Conservation (phyloP, 1,140 invertebrate genomes). For the Sitobion miscanthi region DNA sequence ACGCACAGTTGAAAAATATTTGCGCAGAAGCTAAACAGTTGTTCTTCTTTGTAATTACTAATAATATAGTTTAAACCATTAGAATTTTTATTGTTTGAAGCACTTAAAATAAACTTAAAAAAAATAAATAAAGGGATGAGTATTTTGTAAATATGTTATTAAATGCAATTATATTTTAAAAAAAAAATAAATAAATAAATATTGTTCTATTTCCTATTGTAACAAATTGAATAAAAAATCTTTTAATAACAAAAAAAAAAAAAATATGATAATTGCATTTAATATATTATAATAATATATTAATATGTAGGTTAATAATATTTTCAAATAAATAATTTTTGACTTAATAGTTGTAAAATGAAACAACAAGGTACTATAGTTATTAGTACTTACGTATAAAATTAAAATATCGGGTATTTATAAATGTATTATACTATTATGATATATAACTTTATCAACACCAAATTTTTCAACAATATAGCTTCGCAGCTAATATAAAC, state of each 20-base stretch:
- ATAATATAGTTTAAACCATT: neutral
- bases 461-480: neutral
- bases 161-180: neutral
- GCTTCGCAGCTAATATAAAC: neutral
- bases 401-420: neutral
- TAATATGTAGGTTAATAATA: no score
- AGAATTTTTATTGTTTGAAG: neutral
- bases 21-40: constrained; percentile 12
- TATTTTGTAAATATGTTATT: neutral
- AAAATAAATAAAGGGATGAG: neutral
- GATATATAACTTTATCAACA: neutral
- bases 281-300: neutral
- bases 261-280: neutral
- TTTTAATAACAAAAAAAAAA: neutral
- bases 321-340: no score
- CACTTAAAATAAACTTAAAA: neutral
- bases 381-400: neutral
- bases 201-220: no score
- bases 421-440: neutral
- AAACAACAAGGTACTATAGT: neutral
- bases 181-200: no score
- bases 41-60: neutral
- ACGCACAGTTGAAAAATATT: neutral
- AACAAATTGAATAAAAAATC: no score
- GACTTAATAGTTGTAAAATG: neutral